Evolutionary conservation across 2,797 vertebrate genomes (phyloP), one percentile per base, ranked within the genome.

Genomic region (Gambusia yucatana): DNA sequence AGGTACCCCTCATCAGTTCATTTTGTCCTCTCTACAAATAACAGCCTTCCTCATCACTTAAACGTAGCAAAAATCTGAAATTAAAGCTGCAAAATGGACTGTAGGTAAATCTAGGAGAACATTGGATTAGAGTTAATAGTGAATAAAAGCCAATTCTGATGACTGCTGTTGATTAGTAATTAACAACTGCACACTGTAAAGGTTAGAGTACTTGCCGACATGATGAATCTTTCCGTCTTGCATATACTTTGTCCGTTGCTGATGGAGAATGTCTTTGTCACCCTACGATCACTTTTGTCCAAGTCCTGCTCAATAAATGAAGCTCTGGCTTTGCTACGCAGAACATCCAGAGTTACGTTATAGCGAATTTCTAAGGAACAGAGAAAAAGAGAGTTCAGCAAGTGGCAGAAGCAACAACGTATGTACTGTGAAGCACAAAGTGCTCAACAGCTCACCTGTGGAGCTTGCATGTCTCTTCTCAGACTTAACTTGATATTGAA

Each of bases 151-250:
- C 17, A 39, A 63, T 16, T 65, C 33, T 74, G 13, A 6, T 47
- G 57, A n/a, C 14, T 52, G 63, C 63, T 67, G 77, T 46, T 20
- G 0, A 28, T 20, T 39, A 78, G 36, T n/a, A 76, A 28, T 22
- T 72, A 67, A 57, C 50, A 25, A 75, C 4, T 20, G 39, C 70
- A 67, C 30, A 61, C 43, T 61, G 82, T 76, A 84, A 93, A 87
- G 91, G 91, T 93, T 91, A 94, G 95, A 96, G 96, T 96, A 97
- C 98, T 99, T 98, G 94, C 98, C 97, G 96, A 97, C 97, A 98
- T 98, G 94, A 97, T 96, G 95, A 99, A 98, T 93, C 83, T 94
- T 84, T 97, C 96, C 5, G 25, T 72, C 86, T 93, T 94, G 97
- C 87, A 96, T 77, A 43, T 78, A 67, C 10, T 88, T 84, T 65